Evolutionary conservation across 2,888 invertebrate genomes (phyloP), one percentile per base, ranked within the genome.

Genomic region (Melinaea marsaeus): DNA sequence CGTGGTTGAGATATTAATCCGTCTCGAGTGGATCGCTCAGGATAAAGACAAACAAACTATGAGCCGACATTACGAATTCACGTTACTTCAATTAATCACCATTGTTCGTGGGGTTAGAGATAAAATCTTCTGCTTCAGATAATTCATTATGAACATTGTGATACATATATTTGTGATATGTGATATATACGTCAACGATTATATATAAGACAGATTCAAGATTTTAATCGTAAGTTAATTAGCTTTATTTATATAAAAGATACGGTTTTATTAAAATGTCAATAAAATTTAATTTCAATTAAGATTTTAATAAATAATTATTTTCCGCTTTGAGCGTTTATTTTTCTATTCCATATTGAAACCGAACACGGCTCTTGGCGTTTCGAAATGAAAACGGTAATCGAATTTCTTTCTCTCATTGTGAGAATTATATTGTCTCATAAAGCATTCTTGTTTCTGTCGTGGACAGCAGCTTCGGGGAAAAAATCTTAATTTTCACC

Each of bases 401-500:
- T 65, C 62, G 67, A 86, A 83, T 84, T 84, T 79, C 71, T 73
- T 72, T 77, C 73, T 75, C 76, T 80, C 82, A 81, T 83, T 78
- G 78, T 74, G 76, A 71, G 79, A 81, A 83, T 80, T 80, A 42
- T 42, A 42, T 75, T 79, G 80, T 80, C 75, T 83, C 83, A 79
- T 83, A 83, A 84, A 85, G 82, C 71, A 69, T 65, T 70, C 78
- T 74, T 73, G 77, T 74, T 74, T 78, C 81, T 85, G 86, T 77
- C 80, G 69, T 70, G 73, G 79, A 77, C 86, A 84, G 81, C 74
- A 79, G 79, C 78, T 79, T 74, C 76, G 72, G 60, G 66, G 71
- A 76, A 79, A 82, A 81, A 79, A 75, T 77, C 79, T 77, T 79
- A 81, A 85, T 84, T 83, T 79, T 75, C 75, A 74, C 78, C 69